Base-by-base conservation (phyloP, 1,140 invertebrate species). In the Laupala kohalensis region DNA sequence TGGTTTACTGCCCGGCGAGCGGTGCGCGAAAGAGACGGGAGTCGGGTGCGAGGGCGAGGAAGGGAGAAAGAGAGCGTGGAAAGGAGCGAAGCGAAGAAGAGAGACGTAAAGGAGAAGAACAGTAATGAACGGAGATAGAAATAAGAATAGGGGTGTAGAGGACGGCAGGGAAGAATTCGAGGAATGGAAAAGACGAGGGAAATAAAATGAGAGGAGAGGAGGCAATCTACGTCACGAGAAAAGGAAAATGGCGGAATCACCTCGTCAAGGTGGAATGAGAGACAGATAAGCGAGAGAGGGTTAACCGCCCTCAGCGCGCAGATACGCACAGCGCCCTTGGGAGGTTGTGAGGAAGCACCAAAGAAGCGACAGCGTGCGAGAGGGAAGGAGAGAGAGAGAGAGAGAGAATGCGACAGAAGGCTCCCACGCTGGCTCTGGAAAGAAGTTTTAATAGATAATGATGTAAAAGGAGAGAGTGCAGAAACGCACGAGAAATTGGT, bases 1-100 rank as follows among this genome's bases (percentile, higher is more conserved):
- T 70, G 67, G 67, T 68, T 68, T 68, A 68, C 67, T 29, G 29
- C 67, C 27, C 27, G 26, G 26, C 13, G 37, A 53, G 37, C 25
- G 67, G 29, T 27, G 13, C 25, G 65, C 25, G 27, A 9, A 26
- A 26, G 24, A 25, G n/a, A 5, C 25, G 64, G 23, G 23, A 23
- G 23, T 23, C 23, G 64, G 25, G 25, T 24, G 23, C 25, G 23
- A 64, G 13, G n/a, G 67, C 26, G 67, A 27, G 24, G 27, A 65
- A 65, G 64, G 12, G 64, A 9, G 12, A 23, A 23, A 2, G n/a
- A n/a, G 67, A n/a, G 19, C 26, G 15, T 30, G 67, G 28, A 29
- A 37, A 65, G n/a, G n/a, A 24, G 25, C n/a, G 25, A 23, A 4
- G 64, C 64, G n/a, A 23, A 23, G 64, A 6, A 23, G 64, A 23